A percentile compares a stretch with the other conserved stretches of the same genome.
phyloP scores from a whole-genome alignment of 1,140 invertebrate genomes.

The Hylaeus anthracinus region DNA sequence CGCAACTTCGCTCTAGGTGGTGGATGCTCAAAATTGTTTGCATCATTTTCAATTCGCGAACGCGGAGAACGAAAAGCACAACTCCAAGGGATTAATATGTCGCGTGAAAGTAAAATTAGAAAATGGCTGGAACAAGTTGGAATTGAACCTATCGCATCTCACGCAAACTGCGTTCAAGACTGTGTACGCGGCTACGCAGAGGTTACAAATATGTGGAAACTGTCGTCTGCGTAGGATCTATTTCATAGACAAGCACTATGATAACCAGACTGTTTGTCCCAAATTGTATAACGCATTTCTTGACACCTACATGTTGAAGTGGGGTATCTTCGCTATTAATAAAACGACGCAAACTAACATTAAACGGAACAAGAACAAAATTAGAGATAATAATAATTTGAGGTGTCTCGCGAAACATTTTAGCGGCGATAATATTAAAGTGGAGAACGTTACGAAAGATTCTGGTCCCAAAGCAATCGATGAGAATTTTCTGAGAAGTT shows the following conservation, averaged over 20 bases:
- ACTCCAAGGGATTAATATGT: slow-evolving; percentile 23
- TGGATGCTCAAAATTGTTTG: slow-evolving; percentile 41
- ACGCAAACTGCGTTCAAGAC: slow-evolving; percentile 59
- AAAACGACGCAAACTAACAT: slow-evolving; percentile 63
- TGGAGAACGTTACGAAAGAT: not conserved
- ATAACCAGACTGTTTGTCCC: slow-evolving; percentile 58
- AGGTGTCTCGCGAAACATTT: not conserved
- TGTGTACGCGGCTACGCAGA: slow-evolving; percentile 58
- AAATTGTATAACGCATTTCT: slow-evolving; percentile 67
- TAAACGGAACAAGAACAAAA: slow-evolving; percentile 24
- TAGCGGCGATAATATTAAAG: not conserved
- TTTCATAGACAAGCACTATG: slow-evolving; percentile 68
- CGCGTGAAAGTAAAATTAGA: slow-evolving; percentile 50
- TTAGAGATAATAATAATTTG: not conserved
- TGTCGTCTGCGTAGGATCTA: slow-evolving; percentile 71
- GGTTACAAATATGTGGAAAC: slow-evolving; percentile 66
- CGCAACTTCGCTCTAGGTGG: slow-evolving; percentile 40
- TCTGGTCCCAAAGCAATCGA: not conserved
- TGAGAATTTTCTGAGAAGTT: slow-evolving; percentile 49
- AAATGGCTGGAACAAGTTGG: slow-evolving; percentile 70
- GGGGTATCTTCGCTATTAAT: slow-evolving; percentile 65
- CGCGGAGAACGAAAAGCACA: slow-evolving; percentile 45
- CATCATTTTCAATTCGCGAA: slow-evolving; percentile 57
- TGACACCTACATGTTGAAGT: slow-evolving; percentile 70
- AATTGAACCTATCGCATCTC: slow-evolving; percentile 65